These are phyloP conservation scores for Drosophila nigromelanica DNA, from an alignment of 1,140 invertebrate species.

Conservation along the genomic window DNA sequence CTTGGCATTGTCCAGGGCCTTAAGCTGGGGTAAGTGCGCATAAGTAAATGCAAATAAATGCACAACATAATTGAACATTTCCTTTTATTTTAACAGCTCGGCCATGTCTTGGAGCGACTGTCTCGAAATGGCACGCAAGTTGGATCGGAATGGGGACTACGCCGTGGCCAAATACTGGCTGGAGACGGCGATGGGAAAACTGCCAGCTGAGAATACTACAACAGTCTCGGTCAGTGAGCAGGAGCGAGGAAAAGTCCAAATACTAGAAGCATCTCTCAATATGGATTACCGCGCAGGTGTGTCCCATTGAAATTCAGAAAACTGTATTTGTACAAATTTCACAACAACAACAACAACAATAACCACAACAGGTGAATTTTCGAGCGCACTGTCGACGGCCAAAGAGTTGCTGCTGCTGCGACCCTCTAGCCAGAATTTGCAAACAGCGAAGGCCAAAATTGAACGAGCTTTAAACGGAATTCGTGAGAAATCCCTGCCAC, in stretches of 20 bases:
- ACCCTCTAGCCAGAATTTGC: conserved; percentile 43
- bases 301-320: conserved; percentile 15
- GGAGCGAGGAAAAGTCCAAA: conserved; percentile 41
- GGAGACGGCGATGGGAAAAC: conserved; percentile 63
- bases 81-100: conserved; percentile 48
- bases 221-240: conserved; percentile 38
- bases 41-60: conserved; percentile 15
- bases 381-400: conserved; percentile 46
- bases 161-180: conserved; percentile 73
- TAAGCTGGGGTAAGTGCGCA: conserved; percentile 67
- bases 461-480: conserved; percentile 35
- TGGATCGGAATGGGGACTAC: conserved; percentile 54
- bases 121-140: conserved; percentile 69
- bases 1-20: conserved; percentile 69
- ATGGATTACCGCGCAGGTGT: conserved; percentile 71
- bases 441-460: conserved; percentile 56
- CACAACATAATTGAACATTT: conserved; percentile 5
- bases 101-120: conserved; percentile 80
- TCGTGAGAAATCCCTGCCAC: conserved; percentile 24
- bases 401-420: conserved; percentile 55
- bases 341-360: too few species aligned
- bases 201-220: conserved; percentile 44
- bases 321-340: conserved; percentile 17
- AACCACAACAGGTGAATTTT: conserved; percentile 57
- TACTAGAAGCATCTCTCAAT: conserved; percentile 57